A percentile compares a stretch with the other conserved stretches of the same genome.
phyloP scores from a whole-genome alignment of 92 coral and sea anemone genomes.

The Paragorgia papillata region DNA sequence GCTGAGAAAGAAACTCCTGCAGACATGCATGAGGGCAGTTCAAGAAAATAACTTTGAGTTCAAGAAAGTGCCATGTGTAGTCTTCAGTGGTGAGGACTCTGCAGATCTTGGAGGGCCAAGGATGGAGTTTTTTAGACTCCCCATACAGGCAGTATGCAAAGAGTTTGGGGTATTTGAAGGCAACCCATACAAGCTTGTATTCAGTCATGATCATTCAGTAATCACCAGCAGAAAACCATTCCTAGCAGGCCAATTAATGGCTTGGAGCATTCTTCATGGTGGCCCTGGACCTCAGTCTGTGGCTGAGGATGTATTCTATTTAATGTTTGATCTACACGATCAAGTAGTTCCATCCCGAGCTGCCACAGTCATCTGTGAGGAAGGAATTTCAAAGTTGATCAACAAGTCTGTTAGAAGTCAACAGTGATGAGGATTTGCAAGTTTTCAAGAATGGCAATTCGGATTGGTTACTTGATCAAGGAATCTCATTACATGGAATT shows the following conservation, averaged over 20 bases:
- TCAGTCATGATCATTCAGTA: slow-evolving; percentile 52
- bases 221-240: slow-evolving; percentile 49
- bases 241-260: slow-evolving; percentile 49
- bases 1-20: slow-evolving; percentile 52
- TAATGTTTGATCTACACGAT: slow-evolving; percentile 45
- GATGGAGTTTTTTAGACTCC: slow-evolving; percentile 55
- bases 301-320: slow-evolving; percentile 48
- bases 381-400: slow-evolving; percentile 44
- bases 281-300: slow-evolving; percentile 52
- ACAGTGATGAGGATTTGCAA: slow-evolving; percentile 30
- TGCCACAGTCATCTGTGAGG: slow-evolving; percentile 36
- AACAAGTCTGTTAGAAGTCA: slow-evolving; percentile 42
- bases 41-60: slow-evolving; percentile 54
- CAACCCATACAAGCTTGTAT: slow-evolving; percentile 27
- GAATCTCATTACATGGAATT: slow-evolving; percentile 36
- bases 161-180: slow-evolving; percentile 61
- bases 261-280: slow-evolving; percentile 64
- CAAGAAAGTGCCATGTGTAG: slow-evolving; percentile 47
- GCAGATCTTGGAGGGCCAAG: slow-evolving; percentile 52
- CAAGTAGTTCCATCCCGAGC: slow-evolving; percentile 43
- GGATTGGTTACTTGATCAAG: slow-evolving; percentile 55
- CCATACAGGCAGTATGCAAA: slow-evolving; percentile 38
- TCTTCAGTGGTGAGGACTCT: slow-evolving; percentile 52
- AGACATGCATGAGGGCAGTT: slow-evolving; percentile 51
- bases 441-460: slow-evolving; percentile 41